phyloP scores from a whole-genome alignment of 2,888 invertebrate genomes.

The Drosophila quinaria region DNA sequence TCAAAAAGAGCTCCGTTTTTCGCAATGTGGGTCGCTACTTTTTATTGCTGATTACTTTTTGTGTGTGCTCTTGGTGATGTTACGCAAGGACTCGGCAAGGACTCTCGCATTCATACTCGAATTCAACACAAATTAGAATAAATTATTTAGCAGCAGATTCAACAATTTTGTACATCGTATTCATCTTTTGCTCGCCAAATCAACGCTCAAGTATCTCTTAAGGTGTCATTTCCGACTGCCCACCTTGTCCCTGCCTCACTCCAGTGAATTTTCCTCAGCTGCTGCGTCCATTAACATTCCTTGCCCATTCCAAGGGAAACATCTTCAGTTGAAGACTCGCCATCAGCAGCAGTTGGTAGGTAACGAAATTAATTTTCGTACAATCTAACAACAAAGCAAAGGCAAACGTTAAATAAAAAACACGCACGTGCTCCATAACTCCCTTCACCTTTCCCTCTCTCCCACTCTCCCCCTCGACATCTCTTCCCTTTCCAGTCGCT shows the following conservation, averaged over 20 bases:
- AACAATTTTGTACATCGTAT: slow-evolving; percentile 20
- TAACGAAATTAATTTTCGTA: slow-evolving; percentile 81
- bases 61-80: neutral
- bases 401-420: slow-evolving; percentile 64
- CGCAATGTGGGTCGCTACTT: slow-evolving; percentile 43
- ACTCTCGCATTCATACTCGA: neutral
- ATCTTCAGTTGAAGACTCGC: slow-evolving; percentile 31
- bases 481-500: slow-evolving; percentile 3
- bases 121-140: slow-evolving; percentile 28
- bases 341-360: slow-evolving; percentile 70
- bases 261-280: slow-evolving; percentile 9
- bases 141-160: slow-evolving; percentile 29
- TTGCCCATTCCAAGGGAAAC: neutral
- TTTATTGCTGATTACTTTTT: slow-evolving; percentile 50
- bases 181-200: slow-evolving; percentile 33
- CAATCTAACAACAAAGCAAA: slow-evolving; percentile 66
- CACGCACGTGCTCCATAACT: slow-evolving; percentile 47
- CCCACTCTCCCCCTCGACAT: neutral
- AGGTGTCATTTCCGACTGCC: slow-evolving; percentile 64
- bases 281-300: slow-evolving; percentile 41
- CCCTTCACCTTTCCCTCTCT: neutral
- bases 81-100: slow-evolving; percentile 1
- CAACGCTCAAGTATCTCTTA: slow-evolving; percentile 56
- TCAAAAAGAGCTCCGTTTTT: slow-evolving; percentile 10
- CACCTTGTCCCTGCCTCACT: neutral